phyloP scores from a whole-genome alignment of 2,888 invertebrate species.

The Gortyna flavago region DNA sequence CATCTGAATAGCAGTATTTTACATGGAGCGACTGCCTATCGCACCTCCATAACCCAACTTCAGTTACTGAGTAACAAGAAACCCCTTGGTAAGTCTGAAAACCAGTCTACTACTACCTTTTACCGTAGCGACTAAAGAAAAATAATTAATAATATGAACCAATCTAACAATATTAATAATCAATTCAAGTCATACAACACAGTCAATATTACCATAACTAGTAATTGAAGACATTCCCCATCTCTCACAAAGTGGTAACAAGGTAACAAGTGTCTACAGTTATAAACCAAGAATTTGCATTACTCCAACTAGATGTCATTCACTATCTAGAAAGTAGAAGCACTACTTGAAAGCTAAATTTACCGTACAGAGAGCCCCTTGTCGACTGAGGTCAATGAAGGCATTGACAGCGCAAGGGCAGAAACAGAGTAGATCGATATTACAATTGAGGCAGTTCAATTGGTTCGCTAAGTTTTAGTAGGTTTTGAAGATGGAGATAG shows the following conservation, averaged over 20 bases:
- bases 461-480: slow-evolving; percentile 28
- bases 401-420: slow-evolving; percentile 78
- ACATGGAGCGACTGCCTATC: not conserved
- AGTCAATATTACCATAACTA: not conserved
- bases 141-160: not conserved
- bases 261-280: no score
- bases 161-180: not conserved
- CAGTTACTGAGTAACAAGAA: not conserved
- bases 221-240: slow-evolving; percentile 2
- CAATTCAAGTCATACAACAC: not conserved
- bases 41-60: not conserved
- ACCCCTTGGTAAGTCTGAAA: not conserved
- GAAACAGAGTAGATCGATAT: slow-evolving; percentile 50
- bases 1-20: not conserved
- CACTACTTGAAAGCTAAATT: slow-evolving; percentile 70
- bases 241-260: slow-evolving; percentile 20
- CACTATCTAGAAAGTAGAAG: slow-evolving; percentile 67
- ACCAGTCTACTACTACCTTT: no score
- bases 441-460: slow-evolving; percentile 56
- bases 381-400: slow-evolving; percentile 74
- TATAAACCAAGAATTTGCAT: slow-evolving; percentile 51
- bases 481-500: slow-evolving; percentile 15
- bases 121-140: not conserved
- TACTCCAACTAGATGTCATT: slow-evolving; percentile 57
- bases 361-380: slow-evolving; percentile 65